A percentile compares a stretch with the other conserved stretches of the same genome.
Evolutionary conservation across 2,113 vertebrate genomes (phyloP).

Genomic region (Gasterosteus nipponicus): DNA sequence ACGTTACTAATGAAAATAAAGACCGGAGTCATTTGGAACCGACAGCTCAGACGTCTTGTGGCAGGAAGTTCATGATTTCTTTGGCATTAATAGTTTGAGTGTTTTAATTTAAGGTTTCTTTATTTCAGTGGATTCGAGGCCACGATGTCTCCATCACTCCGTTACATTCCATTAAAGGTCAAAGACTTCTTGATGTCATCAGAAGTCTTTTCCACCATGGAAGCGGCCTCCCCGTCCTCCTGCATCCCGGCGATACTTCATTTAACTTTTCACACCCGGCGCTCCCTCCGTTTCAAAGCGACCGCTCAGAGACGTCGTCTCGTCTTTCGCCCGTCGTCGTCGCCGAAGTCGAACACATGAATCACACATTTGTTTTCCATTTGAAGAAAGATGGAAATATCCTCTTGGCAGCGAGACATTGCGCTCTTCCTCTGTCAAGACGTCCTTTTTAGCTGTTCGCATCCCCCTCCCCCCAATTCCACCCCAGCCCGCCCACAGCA

Average conservation of each 20-base stretch:
- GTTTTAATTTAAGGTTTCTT: neutral
- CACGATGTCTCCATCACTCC: neutral
- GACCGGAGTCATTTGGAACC: neutral
- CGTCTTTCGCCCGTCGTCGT: conserved; percentile 30
- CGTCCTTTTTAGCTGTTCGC: conserved; percentile 43
- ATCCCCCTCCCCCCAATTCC: neutral
- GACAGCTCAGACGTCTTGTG: neutral
- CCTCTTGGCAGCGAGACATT: conserved; percentile 40
- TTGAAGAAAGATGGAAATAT: conserved; percentile 67
- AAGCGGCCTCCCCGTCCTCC: conserved; percentile 38
- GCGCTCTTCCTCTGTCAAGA: conserved; percentile 56
- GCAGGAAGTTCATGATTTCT: conserved; percentile 20
- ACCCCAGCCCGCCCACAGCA: conserved; percentile 19
- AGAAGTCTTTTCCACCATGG: conserved; percentile 24
- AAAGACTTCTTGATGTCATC: conserved; percentile 10
- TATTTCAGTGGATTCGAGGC: neutral
- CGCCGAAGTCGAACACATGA: conserved; percentile 52
- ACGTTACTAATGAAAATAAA: neutral
- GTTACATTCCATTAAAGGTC: neutral
- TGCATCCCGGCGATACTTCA: conserved; percentile 17
- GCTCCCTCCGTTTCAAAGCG: conserved; percentile 56
- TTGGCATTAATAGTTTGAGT: neutral
- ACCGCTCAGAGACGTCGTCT: conserved; percentile 26
- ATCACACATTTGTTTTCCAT: conserved; percentile 69
- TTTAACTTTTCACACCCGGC: conserved; percentile 22